Evolutionary conservation across 1,140 invertebrate species (phyloP), one percentile per base, ranked within the genome.

Genomic region (Trissolcus basalis): DNA sequence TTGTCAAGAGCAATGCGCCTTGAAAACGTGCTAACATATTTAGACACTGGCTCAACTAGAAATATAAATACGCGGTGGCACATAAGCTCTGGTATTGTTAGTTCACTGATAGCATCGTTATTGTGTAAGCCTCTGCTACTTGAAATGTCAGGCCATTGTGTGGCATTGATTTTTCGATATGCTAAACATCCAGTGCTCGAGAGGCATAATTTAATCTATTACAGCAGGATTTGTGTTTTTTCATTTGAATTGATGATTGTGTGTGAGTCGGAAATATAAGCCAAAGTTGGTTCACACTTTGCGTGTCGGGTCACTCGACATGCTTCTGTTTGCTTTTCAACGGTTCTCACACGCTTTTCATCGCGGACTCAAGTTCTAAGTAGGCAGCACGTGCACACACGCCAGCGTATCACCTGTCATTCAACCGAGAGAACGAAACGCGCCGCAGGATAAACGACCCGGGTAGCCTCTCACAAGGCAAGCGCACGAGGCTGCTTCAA

Each of bases 401-500:
- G 54, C 36, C 39, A 16, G 69, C 48, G 36, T 58, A 59, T 71
- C 73, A 77, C 67, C 67, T 71, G 67, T 77, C 73, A 70, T 76
- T 75, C 54, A 75, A 41, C 58, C 56, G 61, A 63, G 11, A 68
- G 19, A 27, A 27, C 19, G 19, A 27, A 27, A 27, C 56, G 36
- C 43, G 44, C 44, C 56, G 45, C 19, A 67, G 58, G 63, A 67
- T 54, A 53, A 61, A 68, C 64, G 58, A 68, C 44, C 56, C 54
- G 60, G 54, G 76, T 73, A 74, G 64, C 70, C 19, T 27, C 19
- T 35, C 61, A 74, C 78, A 84, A 80, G 82, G 80, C 71, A 87
- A 85, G 85, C 81, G n/a, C n/a, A 83, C 14, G 32, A 79, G 80
- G 80, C 80, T 79, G 82, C 70, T 81, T 84, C 87, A 88, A 88